Evolutionary conservation across 2,113 vertebrate genomes (phyloP).

Genomic region (Podocnemis expansa): DNA sequence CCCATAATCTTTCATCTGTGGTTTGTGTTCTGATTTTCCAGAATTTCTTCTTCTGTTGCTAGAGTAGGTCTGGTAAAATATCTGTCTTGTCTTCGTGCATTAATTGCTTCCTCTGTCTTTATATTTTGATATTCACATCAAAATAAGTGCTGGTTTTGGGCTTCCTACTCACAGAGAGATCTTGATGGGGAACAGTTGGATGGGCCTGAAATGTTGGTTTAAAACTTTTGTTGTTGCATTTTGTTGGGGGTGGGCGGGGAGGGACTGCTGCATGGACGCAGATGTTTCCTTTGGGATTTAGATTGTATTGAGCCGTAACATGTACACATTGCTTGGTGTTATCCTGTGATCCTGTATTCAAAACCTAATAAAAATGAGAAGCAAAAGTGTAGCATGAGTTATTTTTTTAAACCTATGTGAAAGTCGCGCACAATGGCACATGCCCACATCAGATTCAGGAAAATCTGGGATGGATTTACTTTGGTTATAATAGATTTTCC

Average conservation of each 20-base stretch:
- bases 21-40: slow-evolving; percentile 15
- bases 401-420: not conserved
- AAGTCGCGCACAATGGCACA: not conserved
- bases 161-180: slow-evolving; percentile 5
- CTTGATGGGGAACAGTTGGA: slow-evolving; percentile 40
- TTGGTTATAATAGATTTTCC: not conserved
- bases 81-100: slow-evolving; percentile 37
- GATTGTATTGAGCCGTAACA: slow-evolving; percentile 32
- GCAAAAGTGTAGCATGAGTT: slow-evolving; percentile 25
- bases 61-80: not conserved
- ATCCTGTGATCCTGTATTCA: slow-evolving; percentile 47
- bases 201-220: slow-evolving; percentile 22
- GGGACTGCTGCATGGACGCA: not conserved
- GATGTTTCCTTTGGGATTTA: slow-evolving; percentile 30
- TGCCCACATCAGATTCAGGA: not conserved
- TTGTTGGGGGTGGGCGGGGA: slow-evolving; percentile 22
- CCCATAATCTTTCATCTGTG: not conserved
- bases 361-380: slow-evolving; percentile 57
- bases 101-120: slow-evolving; percentile 5
- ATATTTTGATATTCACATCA: not conserved
- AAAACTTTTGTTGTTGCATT: slow-evolving; percentile 36
- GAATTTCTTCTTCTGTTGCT: slow-evolving; percentile 2
- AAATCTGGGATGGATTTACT: not conserved
- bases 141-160: not conserved
- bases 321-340: not conserved